A percentile compares a stretch with the other conserved stretches of the same genome.
Conservation (phyloP, 2,888 invertebrate species). For the Drosophila anomalata region DNA sequence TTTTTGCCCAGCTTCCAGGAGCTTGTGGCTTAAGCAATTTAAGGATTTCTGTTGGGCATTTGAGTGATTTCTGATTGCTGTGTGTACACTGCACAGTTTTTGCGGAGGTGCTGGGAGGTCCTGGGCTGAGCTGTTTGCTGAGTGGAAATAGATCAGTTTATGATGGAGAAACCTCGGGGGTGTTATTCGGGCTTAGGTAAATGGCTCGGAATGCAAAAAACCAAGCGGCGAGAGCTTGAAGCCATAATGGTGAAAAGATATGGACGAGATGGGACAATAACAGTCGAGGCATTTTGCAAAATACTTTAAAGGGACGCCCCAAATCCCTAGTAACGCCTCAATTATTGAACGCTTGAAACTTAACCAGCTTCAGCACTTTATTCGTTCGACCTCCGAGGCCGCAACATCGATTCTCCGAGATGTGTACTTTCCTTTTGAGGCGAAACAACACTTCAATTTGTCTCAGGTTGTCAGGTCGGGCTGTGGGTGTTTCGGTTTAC, state of each 20-base stretch:
- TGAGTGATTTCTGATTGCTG: slow-evolving; percentile 37
- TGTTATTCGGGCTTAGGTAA: slow-evolving; percentile 23
- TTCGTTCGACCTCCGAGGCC: slow-evolving; percentile 27
- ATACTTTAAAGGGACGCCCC: no score
- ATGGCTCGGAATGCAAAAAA: slow-evolving; percentile 21
- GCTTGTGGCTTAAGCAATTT: slow-evolving; percentile 44
- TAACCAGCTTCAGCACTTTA: slow-evolving; percentile 33
- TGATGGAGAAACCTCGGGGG: slow-evolving; percentile 16
- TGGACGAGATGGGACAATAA: no score
- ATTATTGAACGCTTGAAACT: slow-evolving; percentile 1
- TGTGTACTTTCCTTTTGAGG: slow-evolving; percentile 10
- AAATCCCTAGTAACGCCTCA: neutral
- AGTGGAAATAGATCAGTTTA: slow-evolving; percentile 36
- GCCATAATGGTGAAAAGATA: slow-evolving; percentile 1
- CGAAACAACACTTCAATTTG: slow-evolving; percentile 70
- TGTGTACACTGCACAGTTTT: slow-evolving; percentile 10
- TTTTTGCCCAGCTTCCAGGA: neutral
- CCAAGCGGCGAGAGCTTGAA: neutral
- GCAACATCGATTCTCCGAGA: slow-evolving; percentile 1
- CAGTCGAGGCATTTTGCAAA: neutral
- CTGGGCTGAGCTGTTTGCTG: slow-evolving; percentile 12
- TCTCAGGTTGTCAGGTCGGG: slow-evolving; percentile 71
- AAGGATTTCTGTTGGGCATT: slow-evolving; percentile 41
- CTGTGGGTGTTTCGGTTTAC: slow-evolving; percentile 38
- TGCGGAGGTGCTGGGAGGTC: neutral